Percentiles rank a stretch among this genome's conserved stretches.
phyloP scores from a whole-genome alignment of 2,113 vertebrate species.

The Epinephelus fuscoguttatus region DNA sequence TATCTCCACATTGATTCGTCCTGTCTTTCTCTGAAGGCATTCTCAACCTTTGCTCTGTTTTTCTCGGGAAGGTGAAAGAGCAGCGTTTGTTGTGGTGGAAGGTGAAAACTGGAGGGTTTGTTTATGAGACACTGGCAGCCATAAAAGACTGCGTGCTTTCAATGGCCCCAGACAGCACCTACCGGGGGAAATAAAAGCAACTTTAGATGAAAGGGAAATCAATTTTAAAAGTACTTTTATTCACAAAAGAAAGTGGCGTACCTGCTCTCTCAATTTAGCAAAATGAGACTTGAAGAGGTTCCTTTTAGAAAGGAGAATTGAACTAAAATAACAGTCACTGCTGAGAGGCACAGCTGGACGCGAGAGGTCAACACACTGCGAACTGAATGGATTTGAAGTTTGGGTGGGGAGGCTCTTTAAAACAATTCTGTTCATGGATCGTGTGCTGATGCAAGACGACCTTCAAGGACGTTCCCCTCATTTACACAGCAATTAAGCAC shows the following conservation, averaged over 20 bases:
- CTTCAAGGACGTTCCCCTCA: slow-evolving; percentile 83
- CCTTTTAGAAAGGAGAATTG: not conserved
- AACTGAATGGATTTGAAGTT: slow-evolving; percentile 34
- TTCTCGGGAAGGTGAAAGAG: slow-evolving; percentile 48
- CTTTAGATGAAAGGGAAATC: slow-evolving; percentile 52
- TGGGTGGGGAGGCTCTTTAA: slow-evolving; percentile 30
- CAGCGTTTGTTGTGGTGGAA: slow-evolving; percentile 36
- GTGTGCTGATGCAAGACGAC: slow-evolving; percentile 67
- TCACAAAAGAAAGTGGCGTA: slow-evolving; percentile 21
- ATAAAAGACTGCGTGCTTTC: slow-evolving; percentile 38
- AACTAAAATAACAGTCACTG: not conserved
- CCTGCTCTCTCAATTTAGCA: slow-evolving; percentile 15
- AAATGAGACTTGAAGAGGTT: slow-evolving; percentile 29
- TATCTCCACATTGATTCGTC: slow-evolving; percentile 56
- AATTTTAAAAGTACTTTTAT: slow-evolving; percentile 47
- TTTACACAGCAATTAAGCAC: slow-evolving; percentile 84
- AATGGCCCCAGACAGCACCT: slow-evolving; percentile 5
- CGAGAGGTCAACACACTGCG: slow-evolving; percentile 10
- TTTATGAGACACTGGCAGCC: slow-evolving; percentile 46
- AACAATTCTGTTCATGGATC: slow-evolving; percentile 56
- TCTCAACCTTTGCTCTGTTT: slow-evolving; percentile 56
- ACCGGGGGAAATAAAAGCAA: slow-evolving; percentile 25
- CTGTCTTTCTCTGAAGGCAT: slow-evolving; percentile 48
- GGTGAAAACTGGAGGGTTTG: slow-evolving; percentile 43
- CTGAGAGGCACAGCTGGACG: slow-evolving; percentile 30